phyloP scores from a whole-genome alignment of 2,888 invertebrate genomes.

The Ophion slaviceki region DNA sequence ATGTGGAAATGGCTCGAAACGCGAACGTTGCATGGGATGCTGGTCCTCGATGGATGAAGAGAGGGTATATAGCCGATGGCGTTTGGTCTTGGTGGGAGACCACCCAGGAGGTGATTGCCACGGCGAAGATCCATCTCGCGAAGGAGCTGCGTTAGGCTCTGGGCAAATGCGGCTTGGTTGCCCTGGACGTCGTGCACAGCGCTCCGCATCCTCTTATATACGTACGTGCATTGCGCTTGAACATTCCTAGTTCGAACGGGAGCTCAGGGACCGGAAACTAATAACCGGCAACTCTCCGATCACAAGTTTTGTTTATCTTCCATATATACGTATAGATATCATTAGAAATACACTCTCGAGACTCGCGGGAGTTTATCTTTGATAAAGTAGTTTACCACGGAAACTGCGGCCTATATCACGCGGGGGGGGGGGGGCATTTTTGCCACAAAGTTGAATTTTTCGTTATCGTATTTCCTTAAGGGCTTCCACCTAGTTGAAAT shows the following conservation, averaged over 20 bases:
- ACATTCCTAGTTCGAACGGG: slow-evolving; percentile 76
- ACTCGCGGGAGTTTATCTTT: slow-evolving; percentile 46
- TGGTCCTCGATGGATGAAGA: slow-evolving; percentile 46
- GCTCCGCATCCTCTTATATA: slow-evolving; percentile 47
- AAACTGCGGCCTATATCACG: background rate
- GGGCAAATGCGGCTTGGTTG: slow-evolving; percentile 45
- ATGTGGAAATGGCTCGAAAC: slow-evolving; percentile 66
- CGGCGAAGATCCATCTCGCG: slow-evolving; percentile 75
- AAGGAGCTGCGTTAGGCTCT: slow-evolving; percentile 61
- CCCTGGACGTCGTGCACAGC: slow-evolving; percentile 45
- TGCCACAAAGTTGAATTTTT: slow-evolving; percentile 16
- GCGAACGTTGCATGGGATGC: slow-evolving; percentile 52
- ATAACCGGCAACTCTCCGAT: slow-evolving; percentile 61
- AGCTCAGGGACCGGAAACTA: slow-evolving; percentile 71
- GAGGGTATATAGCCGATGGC: slow-evolving; percentile 74
- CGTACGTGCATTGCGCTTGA: slow-evolving; percentile 70
- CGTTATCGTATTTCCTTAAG: background rate
- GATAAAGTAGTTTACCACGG: slow-evolving; percentile 59
- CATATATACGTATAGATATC: slow-evolving; percentile 19
- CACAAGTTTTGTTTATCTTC: slow-evolving; percentile 46
- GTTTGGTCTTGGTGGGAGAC: slow-evolving; percentile 71
- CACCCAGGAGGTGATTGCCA: slow-evolving; percentile 81
- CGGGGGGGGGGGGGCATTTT: background rate
- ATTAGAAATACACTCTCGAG: slow-evolving; percentile 5
- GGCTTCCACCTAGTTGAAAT: too few species aligned